phyloP scores from a whole-genome alignment of 2,888 invertebrate genomes.

The Portevinia maculata region DNA sequence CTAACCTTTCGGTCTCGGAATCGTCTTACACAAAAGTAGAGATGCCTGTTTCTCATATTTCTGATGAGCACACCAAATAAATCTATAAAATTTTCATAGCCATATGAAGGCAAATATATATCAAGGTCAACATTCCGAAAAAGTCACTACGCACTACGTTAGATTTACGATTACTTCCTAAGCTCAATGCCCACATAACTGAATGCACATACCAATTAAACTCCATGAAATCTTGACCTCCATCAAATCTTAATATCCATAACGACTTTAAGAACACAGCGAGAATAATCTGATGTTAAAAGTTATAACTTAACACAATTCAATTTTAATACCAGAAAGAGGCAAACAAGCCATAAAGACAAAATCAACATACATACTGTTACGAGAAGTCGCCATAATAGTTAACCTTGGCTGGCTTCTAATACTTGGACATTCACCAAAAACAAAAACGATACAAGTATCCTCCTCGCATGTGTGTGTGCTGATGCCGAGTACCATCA shows the following conservation, averaged over 20 bases:
- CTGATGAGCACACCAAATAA: neutral
- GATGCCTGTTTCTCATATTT: no score
- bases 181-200: neutral
- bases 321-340: conserved; percentile 57
- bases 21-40: no score
- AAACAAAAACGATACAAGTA: conserved; percentile 22
- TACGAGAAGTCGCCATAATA: conserved; percentile 67
- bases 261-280: conserved; percentile 2
- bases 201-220: conserved; percentile 1
- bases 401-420: conserved; percentile 67
- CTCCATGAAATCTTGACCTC: conserved; percentile 48
- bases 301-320: conserved; percentile 15
- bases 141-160: neutral
- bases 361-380: conserved; percentile 61
- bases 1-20: no score
- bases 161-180: neutral
- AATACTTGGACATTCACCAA: conserved; percentile 68
- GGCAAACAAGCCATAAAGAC: conserved; percentile 40
- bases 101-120: no score
- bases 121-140: neutral
- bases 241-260: neutral
- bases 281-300: conserved; percentile 14
- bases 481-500: conserved; percentile 27
- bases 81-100: no score
- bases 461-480: conserved; percentile 34